These are phyloP conservation scores for Palloptera scutellata DNA, from an alignment of 2,888 invertebrate species.

Conservation along the genomic window DNA sequence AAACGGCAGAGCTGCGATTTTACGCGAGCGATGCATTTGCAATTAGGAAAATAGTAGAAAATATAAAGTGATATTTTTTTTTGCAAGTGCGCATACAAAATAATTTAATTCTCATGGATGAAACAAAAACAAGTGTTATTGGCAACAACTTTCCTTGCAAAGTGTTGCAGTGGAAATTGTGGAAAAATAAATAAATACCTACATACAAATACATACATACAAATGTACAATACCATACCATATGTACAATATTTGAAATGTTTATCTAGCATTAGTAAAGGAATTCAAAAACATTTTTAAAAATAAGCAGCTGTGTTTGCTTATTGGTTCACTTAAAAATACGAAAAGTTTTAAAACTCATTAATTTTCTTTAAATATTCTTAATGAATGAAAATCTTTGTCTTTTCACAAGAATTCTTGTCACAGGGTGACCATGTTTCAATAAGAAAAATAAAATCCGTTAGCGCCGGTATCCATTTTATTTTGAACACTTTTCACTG, in stretches of 20 bases:
- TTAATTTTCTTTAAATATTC: neutral
- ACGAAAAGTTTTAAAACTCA: neutral
- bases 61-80: neutral
- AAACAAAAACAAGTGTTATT: no score
- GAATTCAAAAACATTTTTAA: neutral
- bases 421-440: neutral
- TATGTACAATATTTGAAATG: no score
- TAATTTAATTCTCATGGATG: no score
- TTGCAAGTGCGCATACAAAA: no score
- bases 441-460: neutral
- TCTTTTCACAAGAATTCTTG: neutral
- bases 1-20: no score
- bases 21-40: neutral
- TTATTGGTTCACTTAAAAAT: neutral
- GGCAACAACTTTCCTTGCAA: no score
- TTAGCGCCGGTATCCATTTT: neutral
- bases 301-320: conserved; percentile 3
- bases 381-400: neutral
- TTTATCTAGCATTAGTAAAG: no score
- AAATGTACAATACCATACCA: no score
- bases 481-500: neutral
- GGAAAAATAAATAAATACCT: neutral
- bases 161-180: neutral
- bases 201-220: no score
- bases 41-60: neutral